Conservation (phyloP, 2,113 vertebrate species). For the Tetrax tetrax region DNA sequence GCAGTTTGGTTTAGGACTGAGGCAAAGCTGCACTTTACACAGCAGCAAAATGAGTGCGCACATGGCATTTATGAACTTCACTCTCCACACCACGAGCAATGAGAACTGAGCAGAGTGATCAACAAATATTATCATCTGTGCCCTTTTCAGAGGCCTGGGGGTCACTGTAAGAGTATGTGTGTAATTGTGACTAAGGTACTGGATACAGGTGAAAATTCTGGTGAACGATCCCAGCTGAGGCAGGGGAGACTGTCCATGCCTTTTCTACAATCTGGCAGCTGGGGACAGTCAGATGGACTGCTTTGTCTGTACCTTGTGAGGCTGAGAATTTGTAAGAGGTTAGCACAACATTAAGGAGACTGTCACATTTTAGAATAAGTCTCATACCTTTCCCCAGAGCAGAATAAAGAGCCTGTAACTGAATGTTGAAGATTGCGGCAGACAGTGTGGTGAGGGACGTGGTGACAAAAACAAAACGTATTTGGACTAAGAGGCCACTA, state of each 20-base stretch:
- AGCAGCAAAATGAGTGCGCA: not conserved
- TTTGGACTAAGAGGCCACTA: not conserved
- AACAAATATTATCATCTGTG: not conserved
- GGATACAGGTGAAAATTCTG: not conserved
- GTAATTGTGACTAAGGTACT: not conserved
- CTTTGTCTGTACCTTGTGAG: not conserved
- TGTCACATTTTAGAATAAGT: not conserved
- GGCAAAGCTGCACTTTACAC: not conserved
- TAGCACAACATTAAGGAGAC: not conserved
- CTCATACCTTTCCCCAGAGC: not conserved
- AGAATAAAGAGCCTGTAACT: not conserved
- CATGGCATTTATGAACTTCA: not conserved
- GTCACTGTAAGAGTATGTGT: not conserved
- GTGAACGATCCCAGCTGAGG: not conserved
- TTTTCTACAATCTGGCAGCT: not conserved
- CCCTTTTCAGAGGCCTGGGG: not conserved
- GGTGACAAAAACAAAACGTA: not conserved
- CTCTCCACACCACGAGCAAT: not conserved
- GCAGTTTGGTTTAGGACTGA: not conserved
- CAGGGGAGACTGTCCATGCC: not conserved
- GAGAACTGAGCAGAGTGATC: not conserved
- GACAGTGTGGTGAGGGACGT: not conserved
- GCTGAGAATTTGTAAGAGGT: not conserved
- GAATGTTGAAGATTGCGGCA: not conserved
- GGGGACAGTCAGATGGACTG: not conserved